Base-by-base conservation (phyloP, 37 sponge, comb jelly and placozoan genomes). In the Spongia lamella region DNA sequence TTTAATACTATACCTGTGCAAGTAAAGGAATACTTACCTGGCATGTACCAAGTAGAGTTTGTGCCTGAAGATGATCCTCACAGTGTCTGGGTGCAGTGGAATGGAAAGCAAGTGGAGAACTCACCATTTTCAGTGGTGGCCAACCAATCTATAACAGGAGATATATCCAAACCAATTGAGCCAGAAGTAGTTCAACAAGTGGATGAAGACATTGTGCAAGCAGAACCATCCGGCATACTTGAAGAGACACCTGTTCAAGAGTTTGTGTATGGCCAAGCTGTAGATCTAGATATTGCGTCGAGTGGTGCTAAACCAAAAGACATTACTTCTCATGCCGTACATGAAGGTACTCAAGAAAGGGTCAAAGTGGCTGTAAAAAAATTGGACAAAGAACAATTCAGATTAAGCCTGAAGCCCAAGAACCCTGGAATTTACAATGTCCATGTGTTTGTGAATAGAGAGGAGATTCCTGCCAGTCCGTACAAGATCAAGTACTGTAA, bases 121-220 rank as follows among this genome's bases (percentile, higher is more conserved):
- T 88, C 88, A 25, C 88, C 88, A 22, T 82, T 82, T 68, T 50
- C 31, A 38, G 65, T 88, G 53, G 35, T 31, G 7, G 79, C 86
- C 15, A 43, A 13, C 7, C 5, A 9, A 13, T 9, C 47, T 43
- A 43, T 43, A 13, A 43, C 47, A 43, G 47, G 9, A 9, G 9
- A 43, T 43, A 43, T 43, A 43, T 9, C 47, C 9, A 9, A 43
- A 9, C n/a, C n/a, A n/a, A n/a, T n/a, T n/a, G n/a, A n/a, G n/a
- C n/a, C n/a, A n/a, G 47, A 43, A 9, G 5, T 43, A 9, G 47
- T 43, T 43, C 7, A 43, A 43, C 47, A 5, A 13, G 47, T 43
- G 9, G 47, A 43, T 13, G 5, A 5, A 13, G 47, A 9, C 7
- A 43, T 43, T 13, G 5, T 43, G 9, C 47, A 43, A 13, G 47